phyloP scores from a whole-genome alignment of 2,797 vertebrate genomes.

The Ciconia nigra region DNA sequence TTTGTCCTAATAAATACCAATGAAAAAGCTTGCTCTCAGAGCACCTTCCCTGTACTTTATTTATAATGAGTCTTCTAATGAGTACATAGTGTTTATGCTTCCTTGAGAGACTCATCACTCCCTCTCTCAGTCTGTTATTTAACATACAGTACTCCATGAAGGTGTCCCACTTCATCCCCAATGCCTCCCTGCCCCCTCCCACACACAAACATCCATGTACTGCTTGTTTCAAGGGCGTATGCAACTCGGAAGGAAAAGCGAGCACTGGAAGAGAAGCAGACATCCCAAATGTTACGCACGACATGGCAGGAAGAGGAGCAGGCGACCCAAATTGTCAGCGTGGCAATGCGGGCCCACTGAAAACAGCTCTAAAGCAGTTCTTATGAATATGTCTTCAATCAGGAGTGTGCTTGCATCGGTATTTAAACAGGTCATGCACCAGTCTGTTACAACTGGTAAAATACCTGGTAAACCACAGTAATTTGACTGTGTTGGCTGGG shows the following conservation, averaged over 20 bases:
- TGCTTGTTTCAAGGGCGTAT: constrained; percentile 52
- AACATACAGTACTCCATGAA: constrained; percentile 63
- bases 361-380: not conserved
- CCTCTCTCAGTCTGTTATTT: constrained; percentile 74
- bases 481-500: not conserved
- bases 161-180: constrained; percentile 40
- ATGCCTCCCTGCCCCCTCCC: not conserved
- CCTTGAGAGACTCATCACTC: constrained; percentile 79
- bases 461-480: not conserved
- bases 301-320: not conserved
- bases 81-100: constrained; percentile 77
- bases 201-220: not conserved
- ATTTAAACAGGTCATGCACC: not conserved
- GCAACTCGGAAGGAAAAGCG: constrained; percentile 6
- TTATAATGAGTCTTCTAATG: constrained; percentile 82
- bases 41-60: constrained; percentile 78
- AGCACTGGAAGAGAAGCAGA: not conserved
- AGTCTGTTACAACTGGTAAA: not conserved
- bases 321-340: not conserved
- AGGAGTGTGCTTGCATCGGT: not conserved
- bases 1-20: constrained; percentile 79
- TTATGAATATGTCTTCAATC: not conserved
- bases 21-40: constrained; percentile 74
- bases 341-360: not conserved
- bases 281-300: not conserved